phyloP scores from a whole-genome alignment of 2,888 invertebrate species.

The Pantelozetes paolii region DNA sequence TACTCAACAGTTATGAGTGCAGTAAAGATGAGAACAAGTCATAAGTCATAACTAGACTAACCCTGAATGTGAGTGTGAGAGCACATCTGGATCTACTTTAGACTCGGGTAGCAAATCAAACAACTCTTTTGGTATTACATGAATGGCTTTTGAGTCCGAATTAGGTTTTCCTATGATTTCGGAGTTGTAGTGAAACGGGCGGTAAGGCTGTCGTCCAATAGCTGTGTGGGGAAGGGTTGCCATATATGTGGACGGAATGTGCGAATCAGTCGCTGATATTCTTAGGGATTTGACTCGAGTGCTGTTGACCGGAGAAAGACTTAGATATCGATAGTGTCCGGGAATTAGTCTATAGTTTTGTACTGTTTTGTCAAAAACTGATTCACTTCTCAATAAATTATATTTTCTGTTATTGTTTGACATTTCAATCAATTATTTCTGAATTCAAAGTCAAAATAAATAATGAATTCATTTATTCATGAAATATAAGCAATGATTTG shows the following conservation, averaged over 20 bases:
- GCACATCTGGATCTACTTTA: conserved; percentile 39
- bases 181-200: conserved; percentile 8
- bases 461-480: no score
- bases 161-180: neutral
- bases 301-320: neutral
- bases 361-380: neutral
- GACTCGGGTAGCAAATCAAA: conserved; percentile 36
- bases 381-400: neutral
- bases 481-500: no score
- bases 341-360: neutral
- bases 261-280: conserved; percentile 14
- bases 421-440: neutral
- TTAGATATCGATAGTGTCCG: neutral
- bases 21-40: neutral
- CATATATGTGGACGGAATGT: neutral
- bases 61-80: neutral
- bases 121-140: conserved; percentile 30
- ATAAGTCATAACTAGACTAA: conserved; percentile 21
- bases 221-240: neutral
- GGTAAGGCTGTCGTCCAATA: conserved; percentile 19
- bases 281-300: neutral
- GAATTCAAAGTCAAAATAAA: no score
- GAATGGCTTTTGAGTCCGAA: neutral
- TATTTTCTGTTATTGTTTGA: neutral
- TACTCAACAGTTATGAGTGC: neutral